Conservation (phyloP, 2,797 vertebrate genomes). For the Chlorospingus flavigularis region DNA sequence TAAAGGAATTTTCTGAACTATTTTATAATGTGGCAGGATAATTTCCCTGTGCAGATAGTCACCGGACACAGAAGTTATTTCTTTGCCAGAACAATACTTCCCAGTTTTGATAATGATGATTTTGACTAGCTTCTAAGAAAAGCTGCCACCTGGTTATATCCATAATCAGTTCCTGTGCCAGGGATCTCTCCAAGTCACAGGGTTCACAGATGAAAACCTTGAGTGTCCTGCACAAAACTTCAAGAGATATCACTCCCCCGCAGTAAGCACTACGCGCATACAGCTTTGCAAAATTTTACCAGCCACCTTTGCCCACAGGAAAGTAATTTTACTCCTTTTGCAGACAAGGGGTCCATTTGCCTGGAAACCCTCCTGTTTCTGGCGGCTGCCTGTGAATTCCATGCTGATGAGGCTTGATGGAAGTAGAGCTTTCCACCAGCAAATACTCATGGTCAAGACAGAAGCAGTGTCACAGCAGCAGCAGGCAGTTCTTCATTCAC, state of each 20-base stretch:
- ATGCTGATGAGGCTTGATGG: neutral
- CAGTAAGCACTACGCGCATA: neutral
- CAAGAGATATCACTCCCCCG: neutral
- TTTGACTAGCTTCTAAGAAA: neutral
- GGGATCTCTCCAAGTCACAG: neutral
- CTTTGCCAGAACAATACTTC: neutral
- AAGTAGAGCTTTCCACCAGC: neutral
- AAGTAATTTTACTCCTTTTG: neutral
- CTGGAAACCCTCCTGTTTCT: neutral
- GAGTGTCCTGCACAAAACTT: neutral
- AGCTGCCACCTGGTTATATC: neutral
- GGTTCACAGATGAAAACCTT: neutral
- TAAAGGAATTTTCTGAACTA: conserved; percentile 22
- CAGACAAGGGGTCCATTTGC: neutral
- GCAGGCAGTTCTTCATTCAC: neutral
- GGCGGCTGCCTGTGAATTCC: neutral
- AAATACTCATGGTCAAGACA: neutral
- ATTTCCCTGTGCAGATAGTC: neutral
- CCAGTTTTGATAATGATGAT: neutral
- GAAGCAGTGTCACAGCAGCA: neutral
- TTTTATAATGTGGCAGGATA: conserved; percentile 52
- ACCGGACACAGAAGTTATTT: neutral
- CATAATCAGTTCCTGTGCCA: neutral
- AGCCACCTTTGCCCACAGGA: neutral
- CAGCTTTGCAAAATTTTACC: neutral